These are phyloP conservation scores for Atethmia centrago DNA, from an alignment of 2,888 invertebrate genomes.

Conservation along the genomic window DNA sequence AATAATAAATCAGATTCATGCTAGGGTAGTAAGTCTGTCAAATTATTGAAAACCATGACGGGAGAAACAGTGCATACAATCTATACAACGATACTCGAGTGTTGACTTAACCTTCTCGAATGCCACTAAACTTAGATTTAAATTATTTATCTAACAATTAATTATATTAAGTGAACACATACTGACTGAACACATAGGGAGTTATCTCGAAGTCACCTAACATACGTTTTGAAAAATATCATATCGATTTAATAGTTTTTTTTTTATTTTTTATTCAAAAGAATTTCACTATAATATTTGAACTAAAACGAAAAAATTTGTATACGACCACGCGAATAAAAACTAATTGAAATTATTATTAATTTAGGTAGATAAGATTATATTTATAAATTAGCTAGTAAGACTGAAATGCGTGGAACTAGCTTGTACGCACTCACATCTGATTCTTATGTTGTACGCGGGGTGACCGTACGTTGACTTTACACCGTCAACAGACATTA, in stretches of 20 bases:
- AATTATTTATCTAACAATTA: conserved; percentile 70
- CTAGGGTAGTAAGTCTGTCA: conserved; percentile 35
- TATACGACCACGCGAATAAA: conserved; percentile 76
- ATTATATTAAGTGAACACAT: conserved; percentile 85
- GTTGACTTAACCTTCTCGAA: conserved; percentile 56
- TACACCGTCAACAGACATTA: conserved; percentile 40
- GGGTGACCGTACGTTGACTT: conserved; percentile 19
- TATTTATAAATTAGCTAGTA: conserved; percentile 80
- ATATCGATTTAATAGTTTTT: conserved; percentile 71
- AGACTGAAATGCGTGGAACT: conserved; percentile 56
- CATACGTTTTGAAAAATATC: conserved; percentile 66
- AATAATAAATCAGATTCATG: conserved; percentile 39
- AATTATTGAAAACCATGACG: conserved; percentile 73
- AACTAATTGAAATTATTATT: conserved; percentile 74
- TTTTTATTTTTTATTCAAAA: conserved; percentile 79
- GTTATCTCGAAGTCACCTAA: conserved; percentile 66
- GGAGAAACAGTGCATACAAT: conserved; percentile 59
- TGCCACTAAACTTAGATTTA: conserved; percentile 70
- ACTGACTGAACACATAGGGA: conserved; percentile 84
- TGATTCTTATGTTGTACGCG: conserved; percentile 26
- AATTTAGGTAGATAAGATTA: conserved; percentile 77
- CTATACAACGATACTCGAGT: conserved; percentile 52
- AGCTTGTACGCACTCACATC: conserved; percentile 43
- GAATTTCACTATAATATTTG: conserved; percentile 86
- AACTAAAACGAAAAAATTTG: conserved; percentile 81